Percentiles rank a stretch among this genome's conserved stretches.
Conservation (phyloP, 2,797 vertebrate genomes). For the Tragopan temminckii region DNA sequence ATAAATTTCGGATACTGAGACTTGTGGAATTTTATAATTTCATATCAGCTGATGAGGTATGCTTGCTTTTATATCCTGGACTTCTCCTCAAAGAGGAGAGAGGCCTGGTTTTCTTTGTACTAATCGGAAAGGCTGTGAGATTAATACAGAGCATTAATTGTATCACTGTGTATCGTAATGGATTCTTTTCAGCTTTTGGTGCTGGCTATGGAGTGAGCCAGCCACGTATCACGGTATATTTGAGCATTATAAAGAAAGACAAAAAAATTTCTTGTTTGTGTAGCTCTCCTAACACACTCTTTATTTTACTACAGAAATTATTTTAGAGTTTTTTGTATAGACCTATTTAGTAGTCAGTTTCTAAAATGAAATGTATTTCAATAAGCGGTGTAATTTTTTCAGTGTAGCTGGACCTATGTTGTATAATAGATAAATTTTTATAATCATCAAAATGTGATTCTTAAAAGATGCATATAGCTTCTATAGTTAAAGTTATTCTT, state of each 20-base stretch:
- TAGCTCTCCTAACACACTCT: constrained; percentile 86
- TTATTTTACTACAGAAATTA: constrained; percentile 90
- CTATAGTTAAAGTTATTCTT: constrained; percentile 80
- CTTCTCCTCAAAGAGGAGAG: constrained; percentile 83
- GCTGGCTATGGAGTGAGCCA: constrained; percentile 66
- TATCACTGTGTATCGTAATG: constrained; percentile 83
- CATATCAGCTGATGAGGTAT: constrained; percentile 85
- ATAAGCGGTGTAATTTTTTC: constrained; percentile 86
- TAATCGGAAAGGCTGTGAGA: constrained; percentile 84
- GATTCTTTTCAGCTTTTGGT: constrained; percentile 77
- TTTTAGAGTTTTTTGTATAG: constrained; percentile 90
- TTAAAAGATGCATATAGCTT: constrained; percentile 82
- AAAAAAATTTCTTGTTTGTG: constrained; percentile 76
- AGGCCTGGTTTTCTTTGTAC: constrained; percentile 81
- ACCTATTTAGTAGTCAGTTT: constrained; percentile 88
- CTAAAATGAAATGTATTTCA: constrained; percentile 86
- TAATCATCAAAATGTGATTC: constrained; percentile 85
- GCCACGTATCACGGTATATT: constrained; percentile 73
- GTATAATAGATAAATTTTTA: constrained; percentile 86
- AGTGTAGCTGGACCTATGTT: constrained; percentile 86
- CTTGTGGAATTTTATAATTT: constrained; percentile 83
- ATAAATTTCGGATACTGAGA: constrained; percentile 77
- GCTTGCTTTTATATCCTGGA: constrained; percentile 83
- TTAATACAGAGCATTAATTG: constrained; percentile 85
- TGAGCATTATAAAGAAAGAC: constrained; percentile 78